These are phyloP conservation scores for Andrena minutula DNA, from an alignment of 2,888 invertebrate species.

Conservation along the genomic window DNA sequence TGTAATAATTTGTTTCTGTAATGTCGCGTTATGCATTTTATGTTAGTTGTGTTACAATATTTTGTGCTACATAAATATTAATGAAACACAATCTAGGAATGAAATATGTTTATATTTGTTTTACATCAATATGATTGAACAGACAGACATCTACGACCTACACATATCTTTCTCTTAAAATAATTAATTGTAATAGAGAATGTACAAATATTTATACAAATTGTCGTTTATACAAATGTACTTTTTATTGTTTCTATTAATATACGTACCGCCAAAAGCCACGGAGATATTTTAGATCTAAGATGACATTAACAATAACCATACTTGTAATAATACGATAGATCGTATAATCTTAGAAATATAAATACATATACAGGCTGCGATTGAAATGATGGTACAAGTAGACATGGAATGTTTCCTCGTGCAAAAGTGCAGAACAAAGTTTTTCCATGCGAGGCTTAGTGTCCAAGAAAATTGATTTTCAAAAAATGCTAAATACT, in stretches of 20 bases:
- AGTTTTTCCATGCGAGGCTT: too few species aligned
- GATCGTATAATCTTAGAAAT: not conserved
- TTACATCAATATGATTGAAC: slow-evolving; percentile 4
- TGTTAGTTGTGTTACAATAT: not conserved
- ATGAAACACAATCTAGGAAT: not conserved
- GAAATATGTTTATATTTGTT: slow-evolving; percentile 16
- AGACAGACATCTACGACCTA: slow-evolving; percentile 22
- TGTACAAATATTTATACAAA: slow-evolving; percentile 42
- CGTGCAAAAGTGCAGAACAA: too few species aligned
- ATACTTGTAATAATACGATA: not conserved
- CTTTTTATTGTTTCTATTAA: slow-evolving; percentile 24
- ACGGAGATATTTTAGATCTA: not conserved
- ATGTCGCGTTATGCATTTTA: slow-evolving; percentile 6
- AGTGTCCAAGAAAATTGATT: too few species aligned
- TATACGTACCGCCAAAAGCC: slow-evolving; percentile 3
- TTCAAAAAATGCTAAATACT: too few species aligned
- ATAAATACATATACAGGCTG: not conserved
- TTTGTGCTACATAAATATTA: slow-evolving; percentile 3
- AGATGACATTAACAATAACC: slow-evolving; percentile 10
- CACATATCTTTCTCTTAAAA: slow-evolving; percentile 7
- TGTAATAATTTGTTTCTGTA: slow-evolving; percentile 6
- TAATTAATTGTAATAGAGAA: slow-evolving; percentile 11
- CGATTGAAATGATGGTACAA: not conserved
- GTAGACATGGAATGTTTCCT: slow-evolving; percentile 10
- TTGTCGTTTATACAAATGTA: slow-evolving; percentile 20